Base-by-base conservation (phyloP, 2,888 invertebrate genomes). In the Proisotoma minuta region DNA sequence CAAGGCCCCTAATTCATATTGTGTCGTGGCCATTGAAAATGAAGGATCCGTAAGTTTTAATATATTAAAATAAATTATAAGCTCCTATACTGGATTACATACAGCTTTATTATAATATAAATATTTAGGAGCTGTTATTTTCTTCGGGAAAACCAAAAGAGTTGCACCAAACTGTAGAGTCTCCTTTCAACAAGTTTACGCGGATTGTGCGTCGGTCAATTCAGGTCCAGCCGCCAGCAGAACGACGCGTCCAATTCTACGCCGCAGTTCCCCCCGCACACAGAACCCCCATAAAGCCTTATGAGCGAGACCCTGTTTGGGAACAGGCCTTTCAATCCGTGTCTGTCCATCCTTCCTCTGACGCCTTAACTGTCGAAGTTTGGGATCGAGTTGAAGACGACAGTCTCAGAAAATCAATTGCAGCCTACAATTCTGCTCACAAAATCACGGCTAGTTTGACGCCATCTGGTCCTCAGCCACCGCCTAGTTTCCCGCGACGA, bases 321-420 rank as follows among this genome's bases (percentile, higher is more conserved):
- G 68, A 71, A 28, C 69, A 73, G 48, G 28, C 68, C 23, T 73
- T 73, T 49, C 73, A 73, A 58, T 65, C 66, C 51, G 43, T 73
- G 22, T 57, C 65, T 20, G 40, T 71, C 2, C 47, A 67, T n/a
- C 71, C 73, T 2, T 63, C 63, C n/a, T 59, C 66, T 15, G 73
- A 73, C 34, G 60, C 59, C 1, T 59, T 73, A 3, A 63, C 68
- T 4, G 66, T 71, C n/a, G 71, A 73, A 57, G 65, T 72, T 10
- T 71, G 71, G 71, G 69, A 71, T 58, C 67, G 66, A 48, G 62
- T 58, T 40, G 63, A 56, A n/a, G 57, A 62, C n/a, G 40, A 57
- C 18, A 18, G 26, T 1, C 12, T 57, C n/a, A 23, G 20, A 24
- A 29, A 62, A 52, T 39, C 52, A 27, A 29, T 40, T 18, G n/a